Evolutionary conservation across 2,888 invertebrate genomes (phyloP), one percentile per base, ranked within the genome.

Genomic region (Polyploca ridens): DNA sequence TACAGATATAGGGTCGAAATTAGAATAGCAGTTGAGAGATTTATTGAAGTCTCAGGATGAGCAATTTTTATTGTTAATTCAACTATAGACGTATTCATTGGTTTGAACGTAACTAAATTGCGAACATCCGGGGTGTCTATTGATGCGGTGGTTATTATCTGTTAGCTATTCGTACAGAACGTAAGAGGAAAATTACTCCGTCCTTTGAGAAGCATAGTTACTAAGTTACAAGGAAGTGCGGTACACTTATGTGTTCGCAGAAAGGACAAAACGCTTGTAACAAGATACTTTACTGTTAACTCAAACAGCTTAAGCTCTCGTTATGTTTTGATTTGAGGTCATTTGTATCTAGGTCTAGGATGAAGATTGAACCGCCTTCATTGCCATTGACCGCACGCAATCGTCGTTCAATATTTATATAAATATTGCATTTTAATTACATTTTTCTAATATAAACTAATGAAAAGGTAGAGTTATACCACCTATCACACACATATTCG

Each of bases 121-220:
- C 90, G 89, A 81, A 92, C 93, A 92, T 93, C 93, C 94, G 93
- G 93, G 90, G 92, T 90, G 82, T 82, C 90, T 90, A 91, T 93
- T 89, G 79, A 86, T 74, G 82, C 79, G 72, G 83, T 81, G 85
- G 82, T 80, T 86, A 83, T 83, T 78, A 79, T 85, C 74, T 74
- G 72, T 79, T 69, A 66, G 67, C 81, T 81, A 84, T 87, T 85
- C 81, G 82, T 80, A 81, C 76, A 77, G 76, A 73, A 77, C 71
- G 78, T 86, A 88, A 90, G 83, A 86, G 81, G 88, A 86, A 90
- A 89, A 90, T 90, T 86, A 82, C 84, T 65, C 79, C 83, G 81
- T 87, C 84, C 75, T 74, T 79, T 82, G 69, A 70, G 64, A 75
- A 63, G 63, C 69, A 46, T 77, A 77, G 73, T 78, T 62, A 67